Evolutionary conservation across 2,888 invertebrate genomes (phyloP).

Genomic region (Chironomus tentans): DNA sequence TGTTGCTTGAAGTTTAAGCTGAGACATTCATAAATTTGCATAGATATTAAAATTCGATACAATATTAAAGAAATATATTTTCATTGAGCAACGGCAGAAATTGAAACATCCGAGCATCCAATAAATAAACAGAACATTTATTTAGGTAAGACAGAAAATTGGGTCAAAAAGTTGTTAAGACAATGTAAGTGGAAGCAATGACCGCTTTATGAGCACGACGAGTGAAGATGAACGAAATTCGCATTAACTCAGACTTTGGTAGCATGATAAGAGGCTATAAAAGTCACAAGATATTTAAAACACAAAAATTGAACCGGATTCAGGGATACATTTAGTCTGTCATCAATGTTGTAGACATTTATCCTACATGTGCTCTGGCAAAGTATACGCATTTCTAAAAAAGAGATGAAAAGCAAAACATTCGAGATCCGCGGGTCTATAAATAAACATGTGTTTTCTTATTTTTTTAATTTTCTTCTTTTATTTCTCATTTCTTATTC

Average conservation of each 20-base stretch:
- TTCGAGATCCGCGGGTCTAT: too few relatives aligned
- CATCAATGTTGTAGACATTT: not conserved
- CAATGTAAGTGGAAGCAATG: not conserved
- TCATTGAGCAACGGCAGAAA: not conserved
- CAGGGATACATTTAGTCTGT: not conserved
- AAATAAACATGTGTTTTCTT: too few relatives aligned
- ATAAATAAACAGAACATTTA: too few relatives aligned
- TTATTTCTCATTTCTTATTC: too few relatives aligned
- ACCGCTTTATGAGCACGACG: not conserved
- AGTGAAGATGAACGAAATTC: not conserved
- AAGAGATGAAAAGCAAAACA: too few relatives aligned
- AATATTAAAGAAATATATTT: not conserved
- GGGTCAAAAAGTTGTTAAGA: not conserved
- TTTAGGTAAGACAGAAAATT: not conserved
- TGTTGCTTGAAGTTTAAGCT: too few relatives aligned
- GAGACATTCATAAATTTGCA: too few relatives aligned
- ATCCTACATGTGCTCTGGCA: not conserved
- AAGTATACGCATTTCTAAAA: too few relatives aligned
- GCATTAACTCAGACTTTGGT: not conserved
- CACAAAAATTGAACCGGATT: not conserved
- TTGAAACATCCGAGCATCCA: too few relatives aligned
- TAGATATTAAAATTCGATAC: too few relatives aligned
- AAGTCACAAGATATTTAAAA: not conserved
- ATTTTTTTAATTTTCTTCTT: too few relatives aligned
- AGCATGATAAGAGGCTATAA: not conserved